These are phyloP conservation scores for Sussaba pulchella DNA, from an alignment of 2,888 invertebrate species.

Conservation along the genomic window DNA sequence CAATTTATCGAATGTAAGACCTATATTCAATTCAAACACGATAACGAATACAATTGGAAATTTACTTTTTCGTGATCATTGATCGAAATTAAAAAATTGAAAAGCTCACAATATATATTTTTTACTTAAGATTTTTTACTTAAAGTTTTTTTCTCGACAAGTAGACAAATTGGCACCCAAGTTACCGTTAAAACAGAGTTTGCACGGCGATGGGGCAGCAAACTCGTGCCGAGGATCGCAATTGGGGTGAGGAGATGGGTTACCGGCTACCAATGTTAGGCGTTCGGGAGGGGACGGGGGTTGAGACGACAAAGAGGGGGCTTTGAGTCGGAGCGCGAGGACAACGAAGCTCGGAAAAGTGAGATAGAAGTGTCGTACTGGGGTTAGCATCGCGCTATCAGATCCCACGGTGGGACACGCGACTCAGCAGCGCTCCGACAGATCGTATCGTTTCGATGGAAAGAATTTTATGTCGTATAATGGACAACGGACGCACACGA, in stretches of 20 bases:
- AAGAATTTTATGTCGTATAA: constrained; percentile 83
- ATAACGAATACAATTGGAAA: too few relatives aligned
- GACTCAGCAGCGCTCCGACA: constrained; percentile 75
- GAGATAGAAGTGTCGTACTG: constrained; percentile 60
- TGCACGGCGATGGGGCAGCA: constrained; percentile 73
- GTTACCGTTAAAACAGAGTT: constrained; percentile 73
- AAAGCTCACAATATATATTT: too few relatives aligned
- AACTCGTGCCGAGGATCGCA: constrained; percentile 52
- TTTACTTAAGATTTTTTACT: too few relatives aligned
- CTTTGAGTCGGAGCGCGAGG: constrained; percentile 29
- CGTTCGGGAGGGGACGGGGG: constrained; percentile 40
- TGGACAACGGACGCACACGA: constrained; percentile 75
- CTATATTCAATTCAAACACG: too few relatives aligned
- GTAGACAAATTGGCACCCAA: neutral
- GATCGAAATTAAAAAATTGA: too few relatives aligned
- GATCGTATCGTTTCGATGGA: constrained; percentile 82
- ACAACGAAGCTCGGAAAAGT: constrained; percentile 56
- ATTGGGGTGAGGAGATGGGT: constrained; percentile 78
- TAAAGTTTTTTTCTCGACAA: neutral
- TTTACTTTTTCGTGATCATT: too few relatives aligned
- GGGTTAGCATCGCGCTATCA: constrained; percentile 79
- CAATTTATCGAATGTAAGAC: too few relatives aligned
- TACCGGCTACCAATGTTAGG: constrained; percentile 42
- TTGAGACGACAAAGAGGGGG: constrained; percentile 50
- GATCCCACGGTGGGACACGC: constrained; percentile 83